A percentile compares a stretch with the other conserved stretches of the same genome.
These are phyloP conservation scores for Phoxinus phoxinus DNA, from an alignment of 2,113 vertebrate genomes.

Conservation along the genomic window DNA sequence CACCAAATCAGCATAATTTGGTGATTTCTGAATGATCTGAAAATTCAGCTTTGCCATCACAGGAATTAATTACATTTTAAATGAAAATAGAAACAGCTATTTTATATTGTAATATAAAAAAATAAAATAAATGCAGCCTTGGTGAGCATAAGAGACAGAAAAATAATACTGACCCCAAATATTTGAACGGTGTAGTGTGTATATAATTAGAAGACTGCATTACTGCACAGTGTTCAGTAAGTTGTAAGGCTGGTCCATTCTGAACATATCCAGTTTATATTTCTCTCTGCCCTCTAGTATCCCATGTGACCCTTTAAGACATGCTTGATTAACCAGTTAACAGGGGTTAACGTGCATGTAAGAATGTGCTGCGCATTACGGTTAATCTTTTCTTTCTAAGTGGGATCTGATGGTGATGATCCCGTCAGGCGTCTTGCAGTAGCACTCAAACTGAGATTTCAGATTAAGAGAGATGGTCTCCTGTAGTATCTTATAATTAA, in stretches of 20 bases:
- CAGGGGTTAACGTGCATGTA: neutral
- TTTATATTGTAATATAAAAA: neutral
- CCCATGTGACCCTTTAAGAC: neutral
- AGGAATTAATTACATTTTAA: neutral
- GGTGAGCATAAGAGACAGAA: neutral
- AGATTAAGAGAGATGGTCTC: too few species aligned
- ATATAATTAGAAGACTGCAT: neutral
- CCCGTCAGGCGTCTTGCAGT: neutral
- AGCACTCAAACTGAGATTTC: neutral
- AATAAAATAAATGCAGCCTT: neutral
- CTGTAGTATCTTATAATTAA: neutral
- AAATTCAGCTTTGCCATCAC: neutral
- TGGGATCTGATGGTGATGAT: neutral
- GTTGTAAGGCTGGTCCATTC: neutral
- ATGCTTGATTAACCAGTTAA: conserved; percentile 1
- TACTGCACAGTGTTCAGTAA: neutral
- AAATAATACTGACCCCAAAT: neutral
- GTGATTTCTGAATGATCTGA: neutral
- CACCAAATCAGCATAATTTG: neutral
- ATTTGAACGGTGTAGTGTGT: neutral
- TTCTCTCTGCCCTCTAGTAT: neutral
- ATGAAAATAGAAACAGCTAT: neutral
- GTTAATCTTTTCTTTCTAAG: neutral
- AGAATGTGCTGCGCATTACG: conserved; percentile 1
- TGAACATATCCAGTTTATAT: neutral